A percentile compares a stretch with the other conserved stretches of the same genome.
These are phyloP conservation scores for Drosophila varians DNA, from an alignment of 1,140 invertebrate species.

Conservation along the genomic window DNA sequence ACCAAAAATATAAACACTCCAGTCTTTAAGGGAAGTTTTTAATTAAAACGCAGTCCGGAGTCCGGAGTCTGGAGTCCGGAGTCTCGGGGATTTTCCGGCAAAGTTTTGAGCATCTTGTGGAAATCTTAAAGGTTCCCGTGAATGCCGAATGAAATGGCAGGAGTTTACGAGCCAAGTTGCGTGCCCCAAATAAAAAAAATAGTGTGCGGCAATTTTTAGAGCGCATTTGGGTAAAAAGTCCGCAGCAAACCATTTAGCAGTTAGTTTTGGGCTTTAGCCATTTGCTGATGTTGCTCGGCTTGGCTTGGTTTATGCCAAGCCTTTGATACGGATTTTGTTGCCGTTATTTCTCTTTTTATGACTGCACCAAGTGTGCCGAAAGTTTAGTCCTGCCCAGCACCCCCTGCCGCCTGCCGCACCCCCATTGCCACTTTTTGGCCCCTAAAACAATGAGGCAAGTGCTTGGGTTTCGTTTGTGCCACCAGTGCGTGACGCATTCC, in stretches of 20 bases:
- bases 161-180: conserved; percentile 67
- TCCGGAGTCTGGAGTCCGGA: no score
- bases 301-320: conserved; percentile 60
- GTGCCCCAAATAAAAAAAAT: conserved; percentile 18
- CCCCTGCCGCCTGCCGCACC: neutral
- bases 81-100: no score
- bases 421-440: conserved; percentile 4
- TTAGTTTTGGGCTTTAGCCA: conserved; percentile 69
- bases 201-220: conserved; percentile 70
- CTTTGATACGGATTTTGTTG: conserved; percentile 58
- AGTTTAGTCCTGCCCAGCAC: conserved; percentile 43
- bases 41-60: no score
- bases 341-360: conserved; percentile 62
- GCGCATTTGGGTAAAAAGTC: conserved; percentile 58
- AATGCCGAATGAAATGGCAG: conserved; percentile 41
- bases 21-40: neutral
- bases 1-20: neutral
- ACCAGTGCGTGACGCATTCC: conserved; percentile 72
- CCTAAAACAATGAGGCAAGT: conserved; percentile 52
- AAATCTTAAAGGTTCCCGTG: conserved; percentile 58
- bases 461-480: conserved; percentile 33
- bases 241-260: conserved; percentile 71
- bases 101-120: conserved; percentile 52
- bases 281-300: conserved; percentile 55
- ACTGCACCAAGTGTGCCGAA: conserved; percentile 75